Base-by-base conservation (phyloP, 2,113 vertebrate genomes). In the Stomatorhinus ivindoensis region DNA sequence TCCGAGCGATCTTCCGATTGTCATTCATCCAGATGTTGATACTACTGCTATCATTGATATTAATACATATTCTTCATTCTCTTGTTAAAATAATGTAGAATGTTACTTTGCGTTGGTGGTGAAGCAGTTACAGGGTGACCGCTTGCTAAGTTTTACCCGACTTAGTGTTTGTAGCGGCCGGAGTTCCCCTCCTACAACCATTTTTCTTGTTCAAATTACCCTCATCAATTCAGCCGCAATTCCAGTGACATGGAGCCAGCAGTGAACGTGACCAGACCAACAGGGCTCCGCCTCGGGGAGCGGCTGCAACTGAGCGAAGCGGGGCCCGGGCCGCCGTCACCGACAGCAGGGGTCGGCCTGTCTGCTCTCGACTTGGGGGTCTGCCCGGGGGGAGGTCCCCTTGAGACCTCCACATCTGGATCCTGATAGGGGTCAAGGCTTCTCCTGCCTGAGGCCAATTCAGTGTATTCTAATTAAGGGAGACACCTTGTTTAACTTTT, bases 401-500 rank as follows among this genome's bases (percentile, higher is more conserved):
- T 95, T 91, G 97, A 96, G 97, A 97, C 95, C 94, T 69, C 96
- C 97, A 99, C 98, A 99, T 99, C 98, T 99, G 98, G 98, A 98
- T 98, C 97, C 97, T 97, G 98, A 97, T 98, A 97, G 96, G 97
- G 98, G 98, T 99, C 98, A 99, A 97, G 97, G 95, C 97, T 96
- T 97, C 97, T 97, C 95, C 96, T 95, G 98, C 98, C 98, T 96
- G 96, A 95, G 97, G 98, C 98, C 97, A 97, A 95, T 94, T 95
- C 96, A 96, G 96, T 94, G 96, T 96, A 95, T 94, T 94, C 96
- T 97, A 98, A 98, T 98, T 97, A 98, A 97, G 96, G 97, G 95
- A 96, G 97, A 97, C 96, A 97, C 97, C 97, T 95, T 95, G 89
- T 94, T 99, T 99, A 99, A 98, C 98, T 97, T 97, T 97, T 98